Conservation (phyloP, 2,888 invertebrate species). For the Chrysomela aeneicollis region DNA sequence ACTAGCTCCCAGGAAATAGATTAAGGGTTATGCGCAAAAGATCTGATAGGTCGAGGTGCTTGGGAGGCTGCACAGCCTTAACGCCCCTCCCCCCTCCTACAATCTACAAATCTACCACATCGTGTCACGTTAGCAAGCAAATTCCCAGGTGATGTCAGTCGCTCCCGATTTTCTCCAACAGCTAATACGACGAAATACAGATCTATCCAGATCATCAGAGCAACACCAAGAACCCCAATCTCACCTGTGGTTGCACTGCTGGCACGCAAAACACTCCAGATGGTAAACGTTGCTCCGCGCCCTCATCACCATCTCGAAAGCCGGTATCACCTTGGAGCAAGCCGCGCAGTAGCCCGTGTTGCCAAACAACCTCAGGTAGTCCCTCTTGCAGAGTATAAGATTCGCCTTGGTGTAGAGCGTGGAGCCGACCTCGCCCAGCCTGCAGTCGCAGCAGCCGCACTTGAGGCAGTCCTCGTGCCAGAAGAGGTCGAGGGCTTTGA, state of each 20-base stretch:
- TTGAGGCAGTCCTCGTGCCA: slow-evolving; percentile 99
- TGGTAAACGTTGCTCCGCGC: slow-evolving; percentile 97
- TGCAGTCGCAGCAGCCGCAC: slow-evolving; percentile 96
- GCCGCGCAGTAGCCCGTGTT: slow-evolving; percentile 97
- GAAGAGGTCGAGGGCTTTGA: slow-evolving; percentile 91
- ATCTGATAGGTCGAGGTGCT: too few species aligned
- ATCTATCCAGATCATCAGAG: too few species aligned
- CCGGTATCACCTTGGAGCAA: slow-evolving; percentile 97
- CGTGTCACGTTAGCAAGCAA: too few species aligned
- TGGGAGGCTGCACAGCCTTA: too few species aligned
- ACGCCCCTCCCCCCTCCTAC: too few species aligned
- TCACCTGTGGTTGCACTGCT: slow-evolving; percentile 98
- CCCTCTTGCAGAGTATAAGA: slow-evolving; percentile 93
- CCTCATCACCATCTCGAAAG: slow-evolving; percentile 99
- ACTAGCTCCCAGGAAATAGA: too few species aligned
- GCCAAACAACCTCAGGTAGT: slow-evolving; percentile 95
- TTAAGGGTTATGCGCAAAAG: too few species aligned
- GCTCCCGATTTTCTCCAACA: too few species aligned
- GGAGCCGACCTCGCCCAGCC: slow-evolving; percentile 95
- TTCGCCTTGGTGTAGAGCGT: slow-evolving; percentile 95
- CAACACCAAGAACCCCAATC: slow-evolving; percentile 44
- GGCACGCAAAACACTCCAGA: slow-evolving; percentile 97
- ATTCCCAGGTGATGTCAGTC: too few species aligned
- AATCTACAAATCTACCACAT: too few species aligned
- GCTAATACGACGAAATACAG: too few species aligned